Evolutionary conservation across 2,113 vertebrate genomes (phyloP).

Genomic region (Pimephales promelas): DNA sequence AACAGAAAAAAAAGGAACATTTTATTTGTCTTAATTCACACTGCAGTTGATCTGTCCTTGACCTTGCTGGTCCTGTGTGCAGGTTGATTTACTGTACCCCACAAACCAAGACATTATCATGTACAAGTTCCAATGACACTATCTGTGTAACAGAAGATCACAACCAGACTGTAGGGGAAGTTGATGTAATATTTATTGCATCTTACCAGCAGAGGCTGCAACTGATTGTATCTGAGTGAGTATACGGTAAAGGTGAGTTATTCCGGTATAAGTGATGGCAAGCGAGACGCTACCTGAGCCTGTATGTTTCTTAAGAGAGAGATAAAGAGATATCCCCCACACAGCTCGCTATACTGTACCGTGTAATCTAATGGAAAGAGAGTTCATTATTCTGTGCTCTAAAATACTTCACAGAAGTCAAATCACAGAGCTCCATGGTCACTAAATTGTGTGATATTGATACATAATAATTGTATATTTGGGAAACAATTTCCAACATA

Average conservation of each 20-base stretch:
- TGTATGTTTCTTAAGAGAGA: not conserved
- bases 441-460: not conserved
- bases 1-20: constrained; percentile 34
- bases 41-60: constrained; percentile 58
- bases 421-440: not conserved
- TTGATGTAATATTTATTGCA: not conserved
- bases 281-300: not conserved
- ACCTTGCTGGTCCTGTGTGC: constrained; percentile 35
- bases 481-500: not conserved
- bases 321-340: not conserved
- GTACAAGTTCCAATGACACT: not conserved
- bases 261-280: constrained; percentile 5
- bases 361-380: not conserved
- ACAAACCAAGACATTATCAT: constrained; percentile 27
- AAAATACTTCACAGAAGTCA: too few relatives aligned
- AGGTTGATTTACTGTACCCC: constrained; percentile 19
- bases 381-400: not conserved
- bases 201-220: not conserved
- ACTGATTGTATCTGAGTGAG: constrained; percentile 1
- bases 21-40: constrained; percentile 23
- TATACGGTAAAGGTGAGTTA: constrained; percentile 34
- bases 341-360: not conserved
- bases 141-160: constrained; percentile 16
- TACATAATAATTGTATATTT: not conserved
- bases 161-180: not conserved